phyloP scores from a whole-genome alignment of 2,113 vertebrate genomes.

The Numenius arquata region DNA sequence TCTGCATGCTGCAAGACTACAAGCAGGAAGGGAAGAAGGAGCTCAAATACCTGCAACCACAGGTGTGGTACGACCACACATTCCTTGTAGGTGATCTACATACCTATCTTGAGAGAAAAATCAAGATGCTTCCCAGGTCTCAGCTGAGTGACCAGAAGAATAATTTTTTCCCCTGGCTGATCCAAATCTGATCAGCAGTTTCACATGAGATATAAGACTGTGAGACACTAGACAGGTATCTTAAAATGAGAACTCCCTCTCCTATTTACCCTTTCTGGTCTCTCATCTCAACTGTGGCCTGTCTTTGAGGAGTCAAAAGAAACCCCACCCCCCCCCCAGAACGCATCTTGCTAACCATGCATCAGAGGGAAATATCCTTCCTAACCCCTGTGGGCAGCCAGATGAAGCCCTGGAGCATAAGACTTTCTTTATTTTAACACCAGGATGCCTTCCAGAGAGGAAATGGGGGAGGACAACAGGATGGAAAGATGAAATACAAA shows the following conservation, averaged over 20 bases:
- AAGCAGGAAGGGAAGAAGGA: background rate
- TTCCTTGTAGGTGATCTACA: background rate
- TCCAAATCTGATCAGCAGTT: background rate
- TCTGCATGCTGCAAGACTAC: background rate
- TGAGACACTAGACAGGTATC: background rate
- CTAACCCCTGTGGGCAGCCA: background rate
- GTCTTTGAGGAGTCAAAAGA: background rate
- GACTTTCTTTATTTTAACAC: background rate
- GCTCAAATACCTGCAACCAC: background rate
- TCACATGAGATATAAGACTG: background rate
- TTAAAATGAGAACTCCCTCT: background rate
- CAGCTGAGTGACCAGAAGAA: background rate
- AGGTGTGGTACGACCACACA: background rate
- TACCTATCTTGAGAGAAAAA: background rate
- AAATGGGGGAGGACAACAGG: background rate
- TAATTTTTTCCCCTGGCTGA: background rate
- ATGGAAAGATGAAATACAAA: background rate
- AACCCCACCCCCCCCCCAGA: background rate
- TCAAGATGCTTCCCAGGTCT: background rate
- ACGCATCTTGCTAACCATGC: background rate
- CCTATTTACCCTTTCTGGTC: background rate
- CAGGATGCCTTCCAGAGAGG: constrained; percentile 1
- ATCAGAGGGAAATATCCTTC: background rate
- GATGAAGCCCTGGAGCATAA: background rate
- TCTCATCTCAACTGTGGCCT: background rate